Evolutionary conservation across 2,113 vertebrate species (phyloP).

Genomic region (Porphyrio hochstetteri): DNA sequence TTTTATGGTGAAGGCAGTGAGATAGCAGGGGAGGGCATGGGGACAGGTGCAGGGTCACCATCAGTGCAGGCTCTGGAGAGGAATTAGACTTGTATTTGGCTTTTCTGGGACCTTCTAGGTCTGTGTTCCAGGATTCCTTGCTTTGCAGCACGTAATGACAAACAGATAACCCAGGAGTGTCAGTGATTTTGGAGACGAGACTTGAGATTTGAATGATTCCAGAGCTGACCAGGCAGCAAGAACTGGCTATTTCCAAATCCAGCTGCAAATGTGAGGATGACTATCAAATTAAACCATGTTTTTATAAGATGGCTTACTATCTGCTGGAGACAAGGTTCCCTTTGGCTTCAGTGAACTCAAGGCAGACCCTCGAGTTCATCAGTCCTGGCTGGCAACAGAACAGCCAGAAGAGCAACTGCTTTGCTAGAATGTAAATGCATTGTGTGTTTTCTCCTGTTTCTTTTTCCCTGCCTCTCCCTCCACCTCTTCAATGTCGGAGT

Average conservation of each 20-base stretch:
- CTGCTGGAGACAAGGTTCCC: neutral
- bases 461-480: neutral
- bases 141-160: neutral
- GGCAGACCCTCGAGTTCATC: neutral
- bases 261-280: slow-evolving; percentile 14
- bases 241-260: neutral
- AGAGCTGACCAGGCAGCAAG: neutral
- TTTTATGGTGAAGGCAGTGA: neutral
- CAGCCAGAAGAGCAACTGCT: neutral
- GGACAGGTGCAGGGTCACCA: neutral
- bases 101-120: neutral
- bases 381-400: neutral
- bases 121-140: neutral
- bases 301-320: neutral
- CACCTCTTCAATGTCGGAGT: neutral
- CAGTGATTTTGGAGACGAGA: neutral
- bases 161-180: neutral
- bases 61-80: neutral
- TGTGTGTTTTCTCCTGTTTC: neutral
- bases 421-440: neutral
- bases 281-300: neutral
- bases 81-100: neutral
- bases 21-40: neutral
- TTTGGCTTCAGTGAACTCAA: neutral
- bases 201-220: neutral